A percentile compares a stretch with the other conserved stretches of the same genome.
These are phyloP conservation scores for Drosophila maculinotata DNA, from an alignment of 2,888 invertebrate genomes.

Conservation along the genomic window DNA sequence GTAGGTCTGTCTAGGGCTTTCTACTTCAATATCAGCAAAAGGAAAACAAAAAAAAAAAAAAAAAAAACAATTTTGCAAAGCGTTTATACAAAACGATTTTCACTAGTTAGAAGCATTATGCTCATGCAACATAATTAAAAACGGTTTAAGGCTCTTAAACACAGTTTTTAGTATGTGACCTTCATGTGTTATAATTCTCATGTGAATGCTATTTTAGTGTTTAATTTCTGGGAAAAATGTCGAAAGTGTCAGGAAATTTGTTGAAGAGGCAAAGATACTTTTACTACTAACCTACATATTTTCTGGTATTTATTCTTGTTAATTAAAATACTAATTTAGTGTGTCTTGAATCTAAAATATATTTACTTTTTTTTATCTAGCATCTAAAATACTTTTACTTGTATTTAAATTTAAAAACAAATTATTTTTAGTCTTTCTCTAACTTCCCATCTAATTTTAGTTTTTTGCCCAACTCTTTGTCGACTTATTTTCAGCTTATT, in stretches of 20 bases:
- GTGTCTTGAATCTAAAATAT: constrained; percentile 5
- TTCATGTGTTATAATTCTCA: constrained; percentile 1
- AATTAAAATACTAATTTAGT: too few relatives aligned
- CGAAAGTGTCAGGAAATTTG: too few relatives aligned
- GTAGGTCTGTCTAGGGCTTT: background rate
- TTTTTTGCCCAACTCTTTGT: constrained; percentile 11
- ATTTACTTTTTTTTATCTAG: background rate
- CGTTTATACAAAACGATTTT: constrained; percentile 3
- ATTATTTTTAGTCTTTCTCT: background rate
- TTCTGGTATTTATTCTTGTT: too few relatives aligned
- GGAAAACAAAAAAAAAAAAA: background rate
- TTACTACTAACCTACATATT: too few relatives aligned
- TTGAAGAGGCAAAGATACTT: too few relatives aligned
- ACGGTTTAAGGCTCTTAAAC: constrained; percentile 13
- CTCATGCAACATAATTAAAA: constrained; percentile 29
- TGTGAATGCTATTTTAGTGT: background rate
- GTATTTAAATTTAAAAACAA: background rate
- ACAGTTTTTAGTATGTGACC: constrained; percentile 7
- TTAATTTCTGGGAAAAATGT: background rate
- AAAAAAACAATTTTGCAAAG: constrained; percentile 4
- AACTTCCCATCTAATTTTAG: background rate
- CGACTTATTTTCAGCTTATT: constrained; percentile 19
- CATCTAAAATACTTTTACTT: constrained; percentile 3
- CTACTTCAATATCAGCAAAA: background rate
- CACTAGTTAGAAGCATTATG: constrained; percentile 23